Conservation (phyloP, 2,888 invertebrate genomes). For the Smittia sp. region DNA sequence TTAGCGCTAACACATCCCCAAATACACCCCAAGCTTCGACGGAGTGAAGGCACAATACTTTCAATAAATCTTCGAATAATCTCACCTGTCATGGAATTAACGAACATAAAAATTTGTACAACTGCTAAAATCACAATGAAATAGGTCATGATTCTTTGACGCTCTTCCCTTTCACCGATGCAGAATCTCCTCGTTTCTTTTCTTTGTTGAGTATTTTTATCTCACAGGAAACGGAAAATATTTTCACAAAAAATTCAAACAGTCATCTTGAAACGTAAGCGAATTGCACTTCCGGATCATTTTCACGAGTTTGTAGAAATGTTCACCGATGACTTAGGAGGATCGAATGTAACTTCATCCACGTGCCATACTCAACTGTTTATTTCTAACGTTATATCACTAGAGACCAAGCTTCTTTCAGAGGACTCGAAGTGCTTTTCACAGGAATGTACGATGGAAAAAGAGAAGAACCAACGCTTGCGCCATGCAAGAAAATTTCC, state of each 20-base stretch:
- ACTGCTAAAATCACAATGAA: background rate
- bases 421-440: background rate
- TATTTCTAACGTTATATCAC: conserved; percentile 16
- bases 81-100: conserved; percentile 10
- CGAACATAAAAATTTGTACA: background rate
- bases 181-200: background rate
- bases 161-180: background rate
- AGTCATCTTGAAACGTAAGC: background rate
- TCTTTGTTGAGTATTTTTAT: background rate
- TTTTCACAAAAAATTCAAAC: background rate
- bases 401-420: background rate
- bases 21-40: too few species aligned
- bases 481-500: conserved; percentile 37
- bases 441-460: conserved; percentile 2
- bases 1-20: background rate
- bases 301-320: conserved; percentile 1
- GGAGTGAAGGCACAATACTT: too few species aligned
- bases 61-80: background rate
- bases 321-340: background rate
- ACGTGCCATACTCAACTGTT: conserved; percentile 22
- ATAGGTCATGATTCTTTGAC: background rate
- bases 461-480: conserved; percentile 26
- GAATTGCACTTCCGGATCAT: background rate
- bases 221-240: background rate
- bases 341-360: conserved; percentile 6